A percentile compares a stretch with the other conserved stretches of the same genome.
Evolutionary conservation across 2,888 invertebrate species (phyloP).

Genomic region (Temnothorax rugatulus): DNA sequence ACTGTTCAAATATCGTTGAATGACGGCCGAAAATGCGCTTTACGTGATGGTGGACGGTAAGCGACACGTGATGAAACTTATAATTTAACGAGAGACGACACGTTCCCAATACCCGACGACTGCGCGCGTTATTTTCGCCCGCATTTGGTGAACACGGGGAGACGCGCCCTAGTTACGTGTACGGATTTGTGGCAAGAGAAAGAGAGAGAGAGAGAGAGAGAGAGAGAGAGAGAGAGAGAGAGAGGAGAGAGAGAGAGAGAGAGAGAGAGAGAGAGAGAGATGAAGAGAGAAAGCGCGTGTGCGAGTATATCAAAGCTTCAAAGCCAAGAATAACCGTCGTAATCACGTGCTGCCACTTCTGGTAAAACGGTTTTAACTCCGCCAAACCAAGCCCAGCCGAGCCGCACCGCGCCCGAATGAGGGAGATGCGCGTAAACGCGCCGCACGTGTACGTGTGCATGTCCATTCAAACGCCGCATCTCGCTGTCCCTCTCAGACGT

Average conservation of each 20-base stretch:
- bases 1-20: slow-evolving; percentile 48
- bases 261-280: not conserved
- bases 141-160: slow-evolving; percentile 34
- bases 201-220: not conserved
- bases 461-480: slow-evolving; percentile 64
- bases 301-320: slow-evolving; percentile 53
- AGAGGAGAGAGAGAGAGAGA: not conserved
- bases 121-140: slow-evolving; percentile 48
- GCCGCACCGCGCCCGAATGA: slow-evolving; percentile 63
- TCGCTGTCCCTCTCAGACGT: slow-evolving; percentile 33
- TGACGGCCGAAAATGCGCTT: slow-evolving; percentile 53
- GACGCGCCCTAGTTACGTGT: slow-evolving; percentile 60
- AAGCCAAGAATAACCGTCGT: slow-evolving; percentile 72
- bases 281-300: not conserved
- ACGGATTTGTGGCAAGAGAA: slow-evolving; percentile 19
- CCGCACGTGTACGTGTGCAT: slow-evolving; percentile 38
- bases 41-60: slow-evolving; percentile 52
- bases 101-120: slow-evolving; percentile 42
- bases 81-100: slow-evolving; percentile 54
- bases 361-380: slow-evolving; percentile 73
- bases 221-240: not conserved
- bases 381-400: slow-evolving; percentile 24
- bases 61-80: slow-evolving; percentile 57
- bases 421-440: slow-evolving; percentile 51
- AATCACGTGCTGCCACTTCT: slow-evolving; percentile 75